Evolutionary conservation across 2,113 vertebrate species (phyloP), one percentile per base, ranked within the genome.

Genomic region (Macrotus californicus): DNA sequence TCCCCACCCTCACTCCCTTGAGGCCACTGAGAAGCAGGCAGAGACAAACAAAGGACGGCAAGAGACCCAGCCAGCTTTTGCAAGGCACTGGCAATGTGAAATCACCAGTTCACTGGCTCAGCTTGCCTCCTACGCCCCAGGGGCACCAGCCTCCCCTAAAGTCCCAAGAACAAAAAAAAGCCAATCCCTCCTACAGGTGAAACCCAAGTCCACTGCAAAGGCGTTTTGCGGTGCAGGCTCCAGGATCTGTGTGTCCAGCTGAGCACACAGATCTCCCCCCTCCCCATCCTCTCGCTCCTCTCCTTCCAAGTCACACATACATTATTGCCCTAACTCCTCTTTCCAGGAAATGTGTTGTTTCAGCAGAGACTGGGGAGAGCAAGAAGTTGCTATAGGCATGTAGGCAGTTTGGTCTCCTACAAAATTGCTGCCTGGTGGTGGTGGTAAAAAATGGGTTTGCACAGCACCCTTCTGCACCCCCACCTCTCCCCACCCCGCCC

Each of bases 11-110:
- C 73, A 91, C 69, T 83, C 89, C 83, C 61, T 34, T 5, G 94
- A 95, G 95, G 92, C 87, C 97, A 81, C 89, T 48, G 80, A 95
- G 90, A 90, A 94, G 82, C 77, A 52, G 29, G 92, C 87, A 95
- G 94, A 96, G 85, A 91, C 93, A 95, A 97, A 97, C 88, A 97
- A 93, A 96, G 87, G 54, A 86, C 22, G 50, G 84, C 84, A 93
- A 86, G 80, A n/a, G 12, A 43, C 66, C 79, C 89, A 73, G 87
- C 75, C 54, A 82, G 79, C 61, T 29, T 77, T 77, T 81, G 93
- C 21, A 34, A 89, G 93, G 94, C 81, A 73, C 92, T 64, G 54
- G 72, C 67, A 26, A 19, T 24, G 36, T 7, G 64, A 83, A 91
- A 84, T 36, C 36, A 6, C 86, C 87, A 56, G 34, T 82, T 76